Evolutionary conservation across 1,140 invertebrate species (phyloP), one percentile per base, ranked within the genome.

Genomic region (Micrasema longulum): DNA sequence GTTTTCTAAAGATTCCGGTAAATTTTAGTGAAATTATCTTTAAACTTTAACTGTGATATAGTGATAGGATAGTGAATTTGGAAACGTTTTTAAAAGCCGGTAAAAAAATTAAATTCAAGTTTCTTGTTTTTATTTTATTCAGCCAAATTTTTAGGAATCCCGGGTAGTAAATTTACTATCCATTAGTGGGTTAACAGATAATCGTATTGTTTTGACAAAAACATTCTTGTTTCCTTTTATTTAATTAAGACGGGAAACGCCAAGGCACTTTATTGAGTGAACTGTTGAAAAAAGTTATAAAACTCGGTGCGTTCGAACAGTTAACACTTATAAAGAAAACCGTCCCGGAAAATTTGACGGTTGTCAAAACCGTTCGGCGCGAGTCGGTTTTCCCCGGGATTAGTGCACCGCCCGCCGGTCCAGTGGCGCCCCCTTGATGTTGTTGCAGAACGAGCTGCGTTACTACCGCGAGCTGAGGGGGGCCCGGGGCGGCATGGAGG

Each of bases 401-500:
- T 9, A 11, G 38, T 11, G 18, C 35, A 55, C 36, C 9, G 55
- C 22, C 55, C 36, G 36, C 16, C 55, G 35, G 55, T 14, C 9
- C 41, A 64, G 60, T 64, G 60, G 38, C 41, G 60, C 60, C 70
- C 78, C 79, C 80, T 83, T 80, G 81, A 85, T 84, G 84, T 82
- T 84, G 82, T 79, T 84, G 76, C 82, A 84, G 75, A 79, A 80
- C 43, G 82, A 83, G 35, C 43, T 62, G 62, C 62, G 73, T 47
- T 62, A 55, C 43, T 73, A 63, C 71, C 67, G 76, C 79, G 78
- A 76, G 78, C 80, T 69, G 79, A 80, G 77, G 77, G 82, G 74
- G 79, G 79, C 73, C 78, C 80, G 69, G 79, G 52, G 65, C 63
- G 68, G 38, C 69, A 84, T 84, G 82, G 87, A 88, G 77, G 87